Evolutionary conservation across 2,797 vertebrate genomes (phyloP), one percentile per base, ranked within the genome.

Genomic region (Somateria mollissima): DNA sequence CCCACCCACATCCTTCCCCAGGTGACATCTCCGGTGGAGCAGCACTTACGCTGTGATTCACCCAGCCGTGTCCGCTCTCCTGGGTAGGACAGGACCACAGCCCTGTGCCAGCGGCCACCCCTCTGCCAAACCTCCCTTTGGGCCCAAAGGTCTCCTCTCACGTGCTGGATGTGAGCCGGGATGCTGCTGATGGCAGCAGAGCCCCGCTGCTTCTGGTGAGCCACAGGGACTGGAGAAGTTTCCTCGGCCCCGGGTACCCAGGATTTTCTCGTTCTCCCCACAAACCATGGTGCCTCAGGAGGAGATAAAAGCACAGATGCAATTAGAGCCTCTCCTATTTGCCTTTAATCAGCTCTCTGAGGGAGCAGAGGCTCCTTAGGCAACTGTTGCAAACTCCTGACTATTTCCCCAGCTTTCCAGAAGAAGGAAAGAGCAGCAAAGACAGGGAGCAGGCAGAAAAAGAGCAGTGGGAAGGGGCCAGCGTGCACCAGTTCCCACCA

Each of bases 141-240:
- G 24, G 22, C 47, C 47, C 47, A 49, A 22, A 18, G 25, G 4
- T 36, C 8, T 34, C 66, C 78, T 57, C 62, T 28, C 37, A 27
- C 0, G 1, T 28, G 34, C 37, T 62, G 19, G 39, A 19, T 16
- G 3, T 3, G 27, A 78, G 2, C 12, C 0, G 4, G 20, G 65
- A 21, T 22, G 27, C 58, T 7, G 6, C 36, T 47, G 53, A 43
- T 54, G 65, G 21, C 66, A 58, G 3, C 2, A 1, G 36, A 4
- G 30, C 36, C 61, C 41, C 36, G 21, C 34, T 1, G 1, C 36
- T 69, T 34, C 45, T 54, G 8, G 56, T 43, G 66, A 54, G 51
- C 0, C 0, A 67, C 8, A 24, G 49, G 89, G 34, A 58, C 30
- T 16, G 47, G n/a, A 61, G 61, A 83, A 82, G 36, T 65, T 78